A percentile compares a stretch with the other conserved stretches of the same genome.
Conservation (phyloP, 2,888 invertebrate genomes). For the Hydrotaea cyrtoneurina region DNA sequence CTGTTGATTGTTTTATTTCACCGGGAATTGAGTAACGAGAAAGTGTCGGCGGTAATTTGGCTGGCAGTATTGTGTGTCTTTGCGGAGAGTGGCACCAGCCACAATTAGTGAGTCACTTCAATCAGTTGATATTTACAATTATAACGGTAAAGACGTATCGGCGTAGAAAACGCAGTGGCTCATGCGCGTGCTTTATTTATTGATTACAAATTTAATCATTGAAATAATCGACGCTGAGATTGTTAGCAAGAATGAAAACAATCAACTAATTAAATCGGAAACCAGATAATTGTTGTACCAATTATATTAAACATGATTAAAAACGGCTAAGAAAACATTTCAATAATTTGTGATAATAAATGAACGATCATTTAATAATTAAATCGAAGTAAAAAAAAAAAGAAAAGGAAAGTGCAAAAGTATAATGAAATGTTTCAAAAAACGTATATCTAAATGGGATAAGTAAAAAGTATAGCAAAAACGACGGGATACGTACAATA, state of each 20-base stretch:
- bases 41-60: conserved; percentile 8
- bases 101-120: conserved; percentile 32
- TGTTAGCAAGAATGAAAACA: conserved; percentile 7
- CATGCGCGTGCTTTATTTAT: neutral
- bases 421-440: neutral
- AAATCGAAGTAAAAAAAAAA: neutral
- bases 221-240: conserved; percentile 3
- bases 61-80: neutral
- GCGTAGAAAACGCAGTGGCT: neutral
- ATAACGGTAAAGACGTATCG: conserved; percentile 53
- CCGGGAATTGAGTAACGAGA: conserved; percentile 46
- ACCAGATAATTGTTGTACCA: neutral
- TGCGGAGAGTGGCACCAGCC: neutral
- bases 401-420: too few species aligned
- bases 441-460: too few species aligned
- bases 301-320: neutral
- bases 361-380: neutral
- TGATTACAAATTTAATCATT: conserved; percentile 6
- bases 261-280: conserved; percentile 13
- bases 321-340: neutral
- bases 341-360: neutral
- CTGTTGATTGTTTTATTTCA: neutral
- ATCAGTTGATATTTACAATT: conserved; percentile 51
- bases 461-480: too few species aligned
- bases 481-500: too few species aligned